A percentile compares a stretch with the other conserved stretches of the same genome.
Conservation (phyloP, 1,140 invertebrate genomes). For the Antheraea pernyi region DNA sequence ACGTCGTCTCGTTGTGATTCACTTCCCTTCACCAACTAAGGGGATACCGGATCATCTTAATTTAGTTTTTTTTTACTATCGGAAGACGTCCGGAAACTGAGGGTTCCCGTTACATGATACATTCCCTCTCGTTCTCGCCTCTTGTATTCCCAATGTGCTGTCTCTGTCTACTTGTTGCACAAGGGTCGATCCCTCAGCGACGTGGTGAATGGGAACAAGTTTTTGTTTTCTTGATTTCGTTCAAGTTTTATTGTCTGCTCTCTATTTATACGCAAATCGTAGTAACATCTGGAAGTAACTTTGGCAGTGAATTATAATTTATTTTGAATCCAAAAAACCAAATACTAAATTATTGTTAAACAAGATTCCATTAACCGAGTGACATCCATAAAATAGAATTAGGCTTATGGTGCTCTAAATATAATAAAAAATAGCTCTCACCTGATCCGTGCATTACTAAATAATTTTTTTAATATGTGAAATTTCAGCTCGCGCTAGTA, state of each 20-base stretch:
- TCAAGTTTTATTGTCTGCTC: constrained; percentile 25
- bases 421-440: no score
- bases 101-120: constrained; percentile 51
- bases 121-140: constrained; percentile 38
- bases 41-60: constrained; percentile 35
- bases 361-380: no score
- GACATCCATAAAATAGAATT: no score
- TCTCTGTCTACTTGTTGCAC: constrained; percentile 52
- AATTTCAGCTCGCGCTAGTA: no score
- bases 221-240: constrained; percentile 37
- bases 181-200: constrained; percentile 27
- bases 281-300: background rate
- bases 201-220: background rate
- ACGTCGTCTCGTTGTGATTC: no score
- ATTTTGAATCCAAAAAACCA: no score
- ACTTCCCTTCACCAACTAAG: constrained; percentile 8
- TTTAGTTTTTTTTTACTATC: constrained; percentile 35
- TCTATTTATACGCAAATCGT: constrained; percentile 40
- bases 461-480: no score
- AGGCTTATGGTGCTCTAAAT: no score
- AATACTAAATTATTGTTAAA: no score
- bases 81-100: constrained; percentile 55
- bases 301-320: background rate
- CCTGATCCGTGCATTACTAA: no score
- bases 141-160: constrained; percentile 13